Percentiles rank a stretch among this genome's conserved stretches.
phyloP scores from a whole-genome alignment of 2,797 vertebrate genomes.

The Anas bahamensis region DNA sequence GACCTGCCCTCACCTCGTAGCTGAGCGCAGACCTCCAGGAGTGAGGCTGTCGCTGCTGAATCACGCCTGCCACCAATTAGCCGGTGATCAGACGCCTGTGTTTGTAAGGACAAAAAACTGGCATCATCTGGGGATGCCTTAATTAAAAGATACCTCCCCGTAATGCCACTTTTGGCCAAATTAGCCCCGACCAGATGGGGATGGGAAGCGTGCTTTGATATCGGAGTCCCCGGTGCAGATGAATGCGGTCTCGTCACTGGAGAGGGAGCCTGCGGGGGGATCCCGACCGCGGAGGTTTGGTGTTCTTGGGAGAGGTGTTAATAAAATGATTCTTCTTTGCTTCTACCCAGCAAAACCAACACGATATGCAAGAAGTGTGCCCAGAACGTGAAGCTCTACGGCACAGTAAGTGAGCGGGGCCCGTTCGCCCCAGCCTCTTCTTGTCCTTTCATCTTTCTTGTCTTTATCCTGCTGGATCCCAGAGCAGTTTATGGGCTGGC shows the following conservation, averaged over 20 bases:
- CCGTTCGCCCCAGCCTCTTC: background rate
- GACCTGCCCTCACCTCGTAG: background rate
- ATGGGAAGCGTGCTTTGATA: background rate
- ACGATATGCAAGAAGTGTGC: slow-evolving; percentile 99
- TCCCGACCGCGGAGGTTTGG: background rate
- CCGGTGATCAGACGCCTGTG: background rate
- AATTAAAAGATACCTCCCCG: background rate
- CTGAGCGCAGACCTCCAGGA: background rate
- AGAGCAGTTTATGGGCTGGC: background rate
- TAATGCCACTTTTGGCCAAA: background rate
- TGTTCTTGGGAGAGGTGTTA: background rate
- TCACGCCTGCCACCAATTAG: background rate
- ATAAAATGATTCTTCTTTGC: background rate
- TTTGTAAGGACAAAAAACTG: background rate
- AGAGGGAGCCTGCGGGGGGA: background rate
- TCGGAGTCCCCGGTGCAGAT: background rate
- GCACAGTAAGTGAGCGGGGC: slow-evolving; percentile 87
- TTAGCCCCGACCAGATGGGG: background rate
- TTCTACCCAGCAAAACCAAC: slow-evolving; percentile 92
- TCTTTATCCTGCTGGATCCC: background rate
- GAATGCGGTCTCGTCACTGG: background rate
- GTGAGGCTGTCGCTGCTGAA: background rate
- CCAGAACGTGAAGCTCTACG: slow-evolving; percentile 98
- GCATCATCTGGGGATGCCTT: background rate
- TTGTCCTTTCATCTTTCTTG: background rate